phyloP scores from a whole-genome alignment of 2,888 invertebrate genomes.

The Latheticus oryzae region DNA sequence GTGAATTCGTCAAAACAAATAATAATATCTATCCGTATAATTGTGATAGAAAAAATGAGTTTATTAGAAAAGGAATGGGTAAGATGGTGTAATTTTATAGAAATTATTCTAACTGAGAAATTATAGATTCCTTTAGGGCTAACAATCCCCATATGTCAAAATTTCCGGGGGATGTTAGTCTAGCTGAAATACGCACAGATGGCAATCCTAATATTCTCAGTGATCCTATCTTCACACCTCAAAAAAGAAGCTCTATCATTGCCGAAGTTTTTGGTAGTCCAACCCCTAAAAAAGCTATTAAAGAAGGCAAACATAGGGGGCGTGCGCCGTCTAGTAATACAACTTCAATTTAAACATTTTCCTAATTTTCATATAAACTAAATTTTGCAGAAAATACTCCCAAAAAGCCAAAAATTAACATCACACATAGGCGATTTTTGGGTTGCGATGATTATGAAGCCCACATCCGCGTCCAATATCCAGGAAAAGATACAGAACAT shows the following conservation, averaged over 20 bases:
- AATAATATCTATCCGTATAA: constrained; percentile 82
- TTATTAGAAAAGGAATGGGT: constrained; percentile 86
- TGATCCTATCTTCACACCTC: constrained; percentile 69
- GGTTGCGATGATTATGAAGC: constrained; percentile 70
- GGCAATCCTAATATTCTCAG: constrained; percentile 79
- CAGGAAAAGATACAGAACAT: constrained; percentile 58
- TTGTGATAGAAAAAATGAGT: constrained; percentile 81
- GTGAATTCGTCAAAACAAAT: constrained; percentile 81
- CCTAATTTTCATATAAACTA: not conserved
- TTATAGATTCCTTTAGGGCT: constrained; percentile 69
- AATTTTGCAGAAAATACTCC: constrained; percentile 42
- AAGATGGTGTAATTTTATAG: constrained; percentile 61
- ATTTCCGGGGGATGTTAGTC: constrained; percentile 81
- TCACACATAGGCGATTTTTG: constrained; percentile 68
- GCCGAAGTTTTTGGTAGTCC: constrained; percentile 67
- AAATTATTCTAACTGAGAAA: not conserved
- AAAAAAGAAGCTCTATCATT: constrained; percentile 68
- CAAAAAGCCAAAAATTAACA: constrained; percentile 52
- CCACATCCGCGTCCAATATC: constrained; percentile 72
- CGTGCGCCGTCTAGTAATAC: constrained; percentile 45
- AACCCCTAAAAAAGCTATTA: constrained; percentile 63
- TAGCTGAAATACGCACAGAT: constrained; percentile 78
- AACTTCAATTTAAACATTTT: not conserved
- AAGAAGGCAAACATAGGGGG: constrained; percentile 41
- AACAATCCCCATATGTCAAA: constrained; percentile 80